Percentiles rank a stretch among this genome's conserved stretches.
phyloP scores from a whole-genome alignment of 1,140 invertebrate species.

The Tetranychus urticae region DNA sequence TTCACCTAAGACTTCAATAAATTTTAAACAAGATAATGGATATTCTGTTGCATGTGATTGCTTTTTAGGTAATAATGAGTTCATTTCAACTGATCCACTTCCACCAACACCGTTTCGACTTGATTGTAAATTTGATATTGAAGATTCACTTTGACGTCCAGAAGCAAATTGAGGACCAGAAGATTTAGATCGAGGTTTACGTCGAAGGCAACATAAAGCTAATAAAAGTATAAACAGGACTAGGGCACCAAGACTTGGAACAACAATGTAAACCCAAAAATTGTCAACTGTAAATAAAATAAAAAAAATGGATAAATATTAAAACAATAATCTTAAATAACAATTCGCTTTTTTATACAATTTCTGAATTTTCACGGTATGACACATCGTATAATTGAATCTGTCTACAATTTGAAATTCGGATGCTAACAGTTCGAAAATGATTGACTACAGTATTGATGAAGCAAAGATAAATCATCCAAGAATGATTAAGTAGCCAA shows the following conservation, averaged over 20 bases:
- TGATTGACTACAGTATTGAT: too few relatives aligned
- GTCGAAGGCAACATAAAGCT: conserved; percentile 18
- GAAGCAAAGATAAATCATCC: too few relatives aligned
- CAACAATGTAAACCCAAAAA: conserved; percentile 30
- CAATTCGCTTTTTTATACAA: too few relatives aligned
- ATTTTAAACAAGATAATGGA: conserved; percentile 52
- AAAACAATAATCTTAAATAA: background rate
- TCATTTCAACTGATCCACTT: background rate
- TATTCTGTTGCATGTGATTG: conserved; percentile 19
- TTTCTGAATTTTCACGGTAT: too few relatives aligned
- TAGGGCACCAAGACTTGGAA: conserved; percentile 27
- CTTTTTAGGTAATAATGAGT: background rate
- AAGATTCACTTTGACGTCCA: too few relatives aligned
- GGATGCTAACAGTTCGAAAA: too few relatives aligned
- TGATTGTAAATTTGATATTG: background rate
- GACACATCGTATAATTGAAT: too few relatives aligned
- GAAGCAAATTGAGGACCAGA: background rate
- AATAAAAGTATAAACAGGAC: conserved; percentile 27
- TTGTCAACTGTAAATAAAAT: conserved; percentile 10
- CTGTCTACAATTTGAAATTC: too few relatives aligned
- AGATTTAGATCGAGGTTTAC: conserved; percentile 9
- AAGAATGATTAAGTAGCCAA: too few relatives aligned
- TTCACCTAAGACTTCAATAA: conserved; percentile 81
- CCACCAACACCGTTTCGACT: background rate
- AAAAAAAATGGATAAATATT: background rate